A percentile compares a stretch with the other conserved stretches of the same genome.
Evolutionary conservation across 2,888 invertebrate species (phyloP).

Genomic region (Lordiphosa andalusiaca): DNA sequence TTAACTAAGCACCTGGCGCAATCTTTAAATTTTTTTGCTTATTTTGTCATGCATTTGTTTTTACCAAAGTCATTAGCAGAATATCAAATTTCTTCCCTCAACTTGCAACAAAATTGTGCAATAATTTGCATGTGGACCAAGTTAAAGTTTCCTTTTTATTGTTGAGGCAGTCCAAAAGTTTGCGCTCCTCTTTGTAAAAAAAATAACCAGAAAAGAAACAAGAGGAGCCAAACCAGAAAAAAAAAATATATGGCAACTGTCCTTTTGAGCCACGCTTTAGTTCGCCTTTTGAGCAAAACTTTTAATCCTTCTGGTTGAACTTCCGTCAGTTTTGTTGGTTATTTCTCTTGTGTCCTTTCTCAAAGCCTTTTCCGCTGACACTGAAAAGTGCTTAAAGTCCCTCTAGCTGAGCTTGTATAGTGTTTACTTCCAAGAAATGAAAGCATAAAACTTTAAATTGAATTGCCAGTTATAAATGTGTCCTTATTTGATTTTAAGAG

Average conservation of each 20-base stretch:
- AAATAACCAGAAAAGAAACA: background rate
- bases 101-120: slow-evolving; percentile 18
- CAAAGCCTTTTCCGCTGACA: slow-evolving; percentile 49
- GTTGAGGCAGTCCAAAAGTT: slow-evolving; percentile 4
- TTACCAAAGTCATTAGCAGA: slow-evolving; percentile 12
- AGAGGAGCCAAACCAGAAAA: slow-evolving; percentile 11
- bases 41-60: too few relatives aligned
- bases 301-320: slow-evolving; percentile 61
- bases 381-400: slow-evolving; percentile 49
- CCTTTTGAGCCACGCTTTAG: slow-evolving; percentile 38
- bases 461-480: slow-evolving; percentile 7
- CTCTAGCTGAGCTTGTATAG: background rate
- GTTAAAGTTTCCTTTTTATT: slow-evolving; percentile 18
- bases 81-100: slow-evolving; percentile 27
- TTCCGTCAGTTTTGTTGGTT: slow-evolving; percentile 40
- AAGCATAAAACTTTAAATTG: slow-evolving; percentile 30
- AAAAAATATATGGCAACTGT: slow-evolving; percentile 48
- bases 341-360: slow-evolving; percentile 10
- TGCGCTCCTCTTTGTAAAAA: slow-evolving; percentile 1
- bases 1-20: too few relatives aligned
- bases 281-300: slow-evolving; percentile 53
- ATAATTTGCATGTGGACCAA: slow-evolving; percentile 33
- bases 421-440: too few relatives aligned
- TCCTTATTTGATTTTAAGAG: too few relatives aligned
- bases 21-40: too few relatives aligned